These are phyloP conservation scores for Caenorhabditis sp. DNA, from an alignment of 2,888 invertebrate genomes.

Conservation along the genomic window DNA sequence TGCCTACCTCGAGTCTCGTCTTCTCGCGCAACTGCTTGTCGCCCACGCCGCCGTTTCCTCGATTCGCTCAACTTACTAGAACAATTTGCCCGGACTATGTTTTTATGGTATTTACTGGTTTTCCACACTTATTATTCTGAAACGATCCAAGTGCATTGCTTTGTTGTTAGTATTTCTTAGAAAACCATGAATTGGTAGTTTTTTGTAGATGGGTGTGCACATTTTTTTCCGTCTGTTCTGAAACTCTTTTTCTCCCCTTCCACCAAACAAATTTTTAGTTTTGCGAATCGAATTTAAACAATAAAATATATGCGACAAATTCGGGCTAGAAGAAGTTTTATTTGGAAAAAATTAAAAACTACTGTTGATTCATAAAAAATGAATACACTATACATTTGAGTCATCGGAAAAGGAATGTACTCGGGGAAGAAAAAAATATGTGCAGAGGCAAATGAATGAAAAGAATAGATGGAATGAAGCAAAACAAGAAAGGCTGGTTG, in stretches of 20 bases:
- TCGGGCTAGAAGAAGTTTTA: no score
- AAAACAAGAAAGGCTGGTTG: background rate
- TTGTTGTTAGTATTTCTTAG: slow-evolving; percentile 55
- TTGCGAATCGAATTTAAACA: slow-evolving; percentile 14
- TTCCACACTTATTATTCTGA: slow-evolving; percentile 17
- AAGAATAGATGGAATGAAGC: no score
- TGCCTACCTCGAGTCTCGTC: slow-evolving; percentile 75
- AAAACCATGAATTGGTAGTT: slow-evolving; percentile 37
- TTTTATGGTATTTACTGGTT: slow-evolving; percentile 52
- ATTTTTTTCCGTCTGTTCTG: slow-evolving; percentile 20
- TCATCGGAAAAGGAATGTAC: background rate
- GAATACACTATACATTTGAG: background rate
- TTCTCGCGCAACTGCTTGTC: slow-evolving; percentile 91
- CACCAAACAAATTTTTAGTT: slow-evolving; percentile 24
- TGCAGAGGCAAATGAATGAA: no score
- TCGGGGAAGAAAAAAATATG: background rate
- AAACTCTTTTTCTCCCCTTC: background rate
- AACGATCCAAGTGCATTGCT: slow-evolving; percentile 39
- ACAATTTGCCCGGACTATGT: slow-evolving; percentile 22
- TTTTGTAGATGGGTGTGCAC: slow-evolving; percentile 44
- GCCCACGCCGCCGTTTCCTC: slow-evolving; percentile 91
- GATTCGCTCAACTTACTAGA: slow-evolving; percentile 80
- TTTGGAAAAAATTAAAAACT: no score
- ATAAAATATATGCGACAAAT: background rate
- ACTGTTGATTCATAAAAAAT: no score